Conservation (phyloP, 2,888 invertebrate genomes). For the Drosophila quinaria region DNA sequence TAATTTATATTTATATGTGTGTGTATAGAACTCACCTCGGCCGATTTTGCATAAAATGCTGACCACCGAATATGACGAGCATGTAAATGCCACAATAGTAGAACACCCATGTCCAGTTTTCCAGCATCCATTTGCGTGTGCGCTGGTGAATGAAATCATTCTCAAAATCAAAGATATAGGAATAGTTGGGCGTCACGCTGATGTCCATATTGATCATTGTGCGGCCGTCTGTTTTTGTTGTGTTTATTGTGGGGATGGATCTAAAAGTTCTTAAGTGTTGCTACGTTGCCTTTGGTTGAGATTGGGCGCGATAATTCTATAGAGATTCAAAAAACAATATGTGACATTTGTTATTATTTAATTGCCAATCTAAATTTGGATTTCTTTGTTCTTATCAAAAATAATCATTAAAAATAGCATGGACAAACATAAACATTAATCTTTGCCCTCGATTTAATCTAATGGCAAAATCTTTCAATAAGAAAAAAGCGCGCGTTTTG, state of each 20-base stretch:
- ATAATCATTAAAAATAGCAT: constrained; percentile 1
- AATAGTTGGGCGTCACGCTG: constrained; percentile 93
- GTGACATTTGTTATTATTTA: constrained; percentile 3
- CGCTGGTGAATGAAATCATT: constrained; percentile 96
- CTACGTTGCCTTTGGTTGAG: constrained; percentile 1
- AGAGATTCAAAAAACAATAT: constrained; percentile 21
- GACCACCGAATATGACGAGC: constrained; percentile 96
- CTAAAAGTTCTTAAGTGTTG: constrained; percentile 8
- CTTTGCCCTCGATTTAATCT: constrained; percentile 18
- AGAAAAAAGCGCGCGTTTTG: constrained; percentile 49
- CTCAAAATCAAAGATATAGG: constrained; percentile 98
- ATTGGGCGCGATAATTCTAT: constrained; percentile 12
- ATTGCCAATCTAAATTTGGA: constrained; percentile 5
- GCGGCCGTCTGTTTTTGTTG: constrained; percentile 10
- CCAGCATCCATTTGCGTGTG: constrained; percentile 97
- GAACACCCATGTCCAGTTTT: constrained; percentile 98
- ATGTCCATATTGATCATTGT: constrained; percentile 87
- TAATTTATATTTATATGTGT: not conserved
- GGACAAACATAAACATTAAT: constrained; percentile 18
- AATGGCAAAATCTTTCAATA: constrained; percentile 2
- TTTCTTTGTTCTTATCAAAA: constrained; percentile 10
- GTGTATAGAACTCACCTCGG: constrained; percentile 88
- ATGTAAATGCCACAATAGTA: constrained; percentile 95
- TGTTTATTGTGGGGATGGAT: constrained; percentile 10
- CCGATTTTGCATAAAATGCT: constrained; percentile 96